These are phyloP conservation scores for Crotalus tigris DNA, from an alignment of 2,113 vertebrate genomes.

Conservation along the genomic window DNA sequence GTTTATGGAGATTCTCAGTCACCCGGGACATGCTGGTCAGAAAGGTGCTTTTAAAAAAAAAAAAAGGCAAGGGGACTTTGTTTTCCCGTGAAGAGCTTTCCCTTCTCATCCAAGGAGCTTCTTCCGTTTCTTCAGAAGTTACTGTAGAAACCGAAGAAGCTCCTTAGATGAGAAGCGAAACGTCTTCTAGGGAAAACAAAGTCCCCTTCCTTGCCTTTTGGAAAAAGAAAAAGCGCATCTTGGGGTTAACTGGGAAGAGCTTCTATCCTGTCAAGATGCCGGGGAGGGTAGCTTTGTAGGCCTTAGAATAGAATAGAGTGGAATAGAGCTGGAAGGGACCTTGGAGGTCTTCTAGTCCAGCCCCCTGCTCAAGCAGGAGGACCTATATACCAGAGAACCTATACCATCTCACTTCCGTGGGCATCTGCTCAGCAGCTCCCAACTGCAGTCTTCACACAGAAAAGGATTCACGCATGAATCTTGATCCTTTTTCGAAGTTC, in stretches of 20 bases:
- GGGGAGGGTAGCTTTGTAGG: too few species aligned
- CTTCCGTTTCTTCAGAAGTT: neutral
- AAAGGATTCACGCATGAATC: neutral
- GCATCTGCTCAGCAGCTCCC: neutral
- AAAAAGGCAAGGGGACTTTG: too few species aligned
- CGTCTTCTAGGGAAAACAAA: neutral
- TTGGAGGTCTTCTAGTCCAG: too few species aligned
- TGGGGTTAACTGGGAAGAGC: too few species aligned
- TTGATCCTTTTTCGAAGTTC: neutral
- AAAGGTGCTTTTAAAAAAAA: too few species aligned
- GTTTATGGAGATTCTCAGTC: neutral
- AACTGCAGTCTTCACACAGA: neutral
- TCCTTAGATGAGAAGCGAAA: neutral
- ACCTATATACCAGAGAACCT: too few species aligned
- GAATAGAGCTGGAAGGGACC: too few species aligned
- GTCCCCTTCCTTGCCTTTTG: neutral
- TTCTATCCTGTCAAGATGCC: too few species aligned
- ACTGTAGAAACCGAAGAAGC: neutral
- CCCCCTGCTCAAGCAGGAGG: too few species aligned
- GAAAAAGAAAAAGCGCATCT: rapidly evolving
- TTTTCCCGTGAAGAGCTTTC: neutral
- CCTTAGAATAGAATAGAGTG: too few species aligned
- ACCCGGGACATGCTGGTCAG: neutral
- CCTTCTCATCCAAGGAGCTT: neutral
- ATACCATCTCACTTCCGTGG: neutral